phyloP scores from a whole-genome alignment of 2,797 vertebrate genomes.

The Staurois parvus region DNA sequence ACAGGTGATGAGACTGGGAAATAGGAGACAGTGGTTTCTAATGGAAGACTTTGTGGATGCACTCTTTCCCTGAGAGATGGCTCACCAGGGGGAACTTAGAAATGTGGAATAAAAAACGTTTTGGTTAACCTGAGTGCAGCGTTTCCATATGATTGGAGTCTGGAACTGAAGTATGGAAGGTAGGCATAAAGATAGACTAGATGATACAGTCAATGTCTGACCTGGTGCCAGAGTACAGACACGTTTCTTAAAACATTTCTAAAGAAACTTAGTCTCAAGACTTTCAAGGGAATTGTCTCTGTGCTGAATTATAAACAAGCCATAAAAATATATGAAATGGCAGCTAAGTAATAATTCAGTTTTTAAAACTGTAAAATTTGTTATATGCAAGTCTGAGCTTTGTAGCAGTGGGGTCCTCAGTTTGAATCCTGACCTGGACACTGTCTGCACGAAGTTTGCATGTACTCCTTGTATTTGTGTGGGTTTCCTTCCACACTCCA shows the following conservation, averaged over 20 bases:
- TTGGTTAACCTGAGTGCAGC: slow-evolving; percentile 44
- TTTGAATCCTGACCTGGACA: too few relatives aligned
- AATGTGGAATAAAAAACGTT: slow-evolving; percentile 29
- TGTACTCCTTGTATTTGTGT: too few relatives aligned
- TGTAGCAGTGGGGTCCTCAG: too few relatives aligned
- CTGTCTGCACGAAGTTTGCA: too few relatives aligned
- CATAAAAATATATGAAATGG: too few relatives aligned
- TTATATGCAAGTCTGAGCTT: too few relatives aligned
- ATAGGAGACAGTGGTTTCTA: slow-evolving; percentile 57
- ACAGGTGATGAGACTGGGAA: slow-evolving; percentile 47
- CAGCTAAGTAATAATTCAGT: too few relatives aligned
- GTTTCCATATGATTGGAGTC: background rate
- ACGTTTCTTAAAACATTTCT: background rate
- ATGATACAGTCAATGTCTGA: background rate
- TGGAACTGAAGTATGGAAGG: background rate
- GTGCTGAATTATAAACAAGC: too few relatives aligned
- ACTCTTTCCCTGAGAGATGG: slow-evolving; percentile 18
- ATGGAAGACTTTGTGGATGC: slow-evolving; percentile 47
- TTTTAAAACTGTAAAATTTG: too few relatives aligned
- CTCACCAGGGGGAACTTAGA: slow-evolving; percentile 19
- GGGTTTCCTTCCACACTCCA: too few relatives aligned
- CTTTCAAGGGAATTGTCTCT: too few relatives aligned
- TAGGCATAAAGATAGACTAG: background rate
- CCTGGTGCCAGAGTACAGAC: background rate
- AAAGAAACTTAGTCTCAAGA: background rate